Evolutionary conservation across 2,888 invertebrate genomes (phyloP).

Genomic region (Tridacna crocea): DNA sequence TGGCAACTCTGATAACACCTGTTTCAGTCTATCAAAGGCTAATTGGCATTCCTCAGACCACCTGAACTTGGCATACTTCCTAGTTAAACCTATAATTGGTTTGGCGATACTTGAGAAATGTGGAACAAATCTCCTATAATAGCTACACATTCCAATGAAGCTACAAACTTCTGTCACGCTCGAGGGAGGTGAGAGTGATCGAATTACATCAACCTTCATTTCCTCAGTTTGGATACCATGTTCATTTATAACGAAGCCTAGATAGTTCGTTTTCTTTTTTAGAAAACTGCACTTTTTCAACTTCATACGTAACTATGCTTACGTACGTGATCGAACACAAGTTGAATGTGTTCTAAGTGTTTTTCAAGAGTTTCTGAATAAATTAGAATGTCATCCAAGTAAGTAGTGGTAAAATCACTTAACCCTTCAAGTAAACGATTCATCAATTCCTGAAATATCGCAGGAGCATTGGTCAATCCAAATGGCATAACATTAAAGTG

Average conservation of each 20-base stretch:
- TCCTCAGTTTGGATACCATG: conserved; percentile 5
- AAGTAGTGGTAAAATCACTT: no score
- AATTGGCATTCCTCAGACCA: conserved; percentile 18
- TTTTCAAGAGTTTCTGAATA: no score
- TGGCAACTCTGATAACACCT: neutral
- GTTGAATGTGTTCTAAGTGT: conserved; percentile 1
- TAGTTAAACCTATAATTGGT: conserved; percentile 13
- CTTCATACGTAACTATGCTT: neutral
- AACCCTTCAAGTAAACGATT: no score
- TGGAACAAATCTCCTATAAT: no score
- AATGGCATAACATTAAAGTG: no score
- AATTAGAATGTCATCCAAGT: no score
- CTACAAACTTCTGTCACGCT: neutral
- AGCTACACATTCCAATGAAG: conserved; percentile 11
- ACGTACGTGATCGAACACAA: neutral
- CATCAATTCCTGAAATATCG: no score
- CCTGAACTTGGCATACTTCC: conserved; percentile 16
- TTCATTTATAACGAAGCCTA: no score
- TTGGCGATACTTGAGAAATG: no score
- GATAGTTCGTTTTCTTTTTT: conserved; percentile 6
- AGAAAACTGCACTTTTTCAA: neutral
- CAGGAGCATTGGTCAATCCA: no score
- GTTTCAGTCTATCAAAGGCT: conserved; percentile 21
- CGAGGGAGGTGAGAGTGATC: neutral
- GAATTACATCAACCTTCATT: conserved; percentile 4